phyloP scores from a whole-genome alignment of 2,888 invertebrate species.

The Nemotelus nigrinus region DNA sequence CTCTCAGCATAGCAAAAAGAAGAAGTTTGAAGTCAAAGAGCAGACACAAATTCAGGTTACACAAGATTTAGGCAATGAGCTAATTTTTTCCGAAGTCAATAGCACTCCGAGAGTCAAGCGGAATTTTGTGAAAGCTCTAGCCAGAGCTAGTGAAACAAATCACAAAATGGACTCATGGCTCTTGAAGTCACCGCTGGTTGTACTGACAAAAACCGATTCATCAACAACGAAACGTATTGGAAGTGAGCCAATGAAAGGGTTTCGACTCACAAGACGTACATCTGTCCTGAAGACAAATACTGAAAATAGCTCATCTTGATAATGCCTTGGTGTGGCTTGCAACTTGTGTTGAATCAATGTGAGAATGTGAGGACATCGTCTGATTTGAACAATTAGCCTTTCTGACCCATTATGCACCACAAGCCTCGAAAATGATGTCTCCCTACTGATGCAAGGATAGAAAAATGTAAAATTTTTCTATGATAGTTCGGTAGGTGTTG shows the following conservation, averaged over 20 bases:
- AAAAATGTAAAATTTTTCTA: too few relatives aligned
- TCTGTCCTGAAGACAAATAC: conserved; percentile 48
- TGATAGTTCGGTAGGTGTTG: too few relatives aligned
- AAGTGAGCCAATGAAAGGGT: not conserved
- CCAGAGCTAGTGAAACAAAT: conserved; percentile 45
- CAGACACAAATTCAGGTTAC: not conserved
- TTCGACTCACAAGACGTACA: conserved; percentile 47
- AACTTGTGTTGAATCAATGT: not conserved
- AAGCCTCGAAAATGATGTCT: too few relatives aligned
- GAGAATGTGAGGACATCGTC: not conserved
- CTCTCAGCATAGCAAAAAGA: conserved; percentile 12
- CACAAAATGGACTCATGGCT: conserved; percentile 54
- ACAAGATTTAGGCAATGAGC: not conserved
- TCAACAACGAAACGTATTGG: conserved; percentile 41
- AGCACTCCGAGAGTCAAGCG: not conserved
- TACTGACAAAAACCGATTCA: conserved; percentile 33
- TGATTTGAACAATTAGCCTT: too few relatives aligned
- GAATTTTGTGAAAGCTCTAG: not conserved
- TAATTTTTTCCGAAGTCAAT: not conserved
- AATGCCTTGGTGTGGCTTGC: not conserved
- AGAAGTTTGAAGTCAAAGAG: not conserved
- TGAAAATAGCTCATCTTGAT: conserved; percentile 52
- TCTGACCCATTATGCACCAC: too few relatives aligned
- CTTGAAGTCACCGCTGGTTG: conserved; percentile 51
- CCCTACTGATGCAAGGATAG: too few relatives aligned